Evolutionary conservation across 2,113 vertebrate genomes (phyloP).

Genomic region (Vidua chalybeata): DNA sequence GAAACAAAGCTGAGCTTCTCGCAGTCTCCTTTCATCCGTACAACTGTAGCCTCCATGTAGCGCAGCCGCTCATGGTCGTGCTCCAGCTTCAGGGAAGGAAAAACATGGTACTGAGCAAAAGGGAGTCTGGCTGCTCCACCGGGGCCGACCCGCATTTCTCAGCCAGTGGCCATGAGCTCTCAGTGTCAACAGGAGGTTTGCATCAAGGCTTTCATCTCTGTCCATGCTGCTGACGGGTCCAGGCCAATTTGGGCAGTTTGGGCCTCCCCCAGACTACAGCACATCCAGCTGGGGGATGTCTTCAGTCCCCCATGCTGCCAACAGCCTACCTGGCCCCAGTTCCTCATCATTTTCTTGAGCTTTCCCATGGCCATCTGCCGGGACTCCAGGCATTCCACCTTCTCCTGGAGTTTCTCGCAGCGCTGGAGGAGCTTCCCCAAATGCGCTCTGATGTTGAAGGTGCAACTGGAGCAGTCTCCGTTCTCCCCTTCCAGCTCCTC

Average conservation of each 20-base stretch:
- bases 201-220: not conserved
- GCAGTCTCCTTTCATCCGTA: not conserved
- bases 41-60: not conserved
- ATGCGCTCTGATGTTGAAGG: not conserved
- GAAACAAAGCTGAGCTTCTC: slow-evolving; percentile 59
- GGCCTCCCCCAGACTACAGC: not conserved
- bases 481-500: not conserved
- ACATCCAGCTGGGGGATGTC: not conserved
- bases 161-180: accelerated
- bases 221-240: not conserved
- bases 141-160: not conserved
- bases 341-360: not conserved
- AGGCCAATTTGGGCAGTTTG: not conserved
- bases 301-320: not conserved
- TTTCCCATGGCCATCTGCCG: not conserved
- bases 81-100: not conserved
- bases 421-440: not conserved
- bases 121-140: too few species aligned
- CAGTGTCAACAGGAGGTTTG: not conserved
- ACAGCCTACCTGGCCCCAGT: not conserved
- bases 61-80: slow-evolving; percentile 62
- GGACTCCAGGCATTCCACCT: not conserved
- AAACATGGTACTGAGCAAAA: too few species aligned
- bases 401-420: not conserved
- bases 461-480: not conserved